These are phyloP conservation scores for Protonibea diacanthus DNA, from an alignment of 2,797 vertebrate species.

Conservation along the genomic window DNA sequence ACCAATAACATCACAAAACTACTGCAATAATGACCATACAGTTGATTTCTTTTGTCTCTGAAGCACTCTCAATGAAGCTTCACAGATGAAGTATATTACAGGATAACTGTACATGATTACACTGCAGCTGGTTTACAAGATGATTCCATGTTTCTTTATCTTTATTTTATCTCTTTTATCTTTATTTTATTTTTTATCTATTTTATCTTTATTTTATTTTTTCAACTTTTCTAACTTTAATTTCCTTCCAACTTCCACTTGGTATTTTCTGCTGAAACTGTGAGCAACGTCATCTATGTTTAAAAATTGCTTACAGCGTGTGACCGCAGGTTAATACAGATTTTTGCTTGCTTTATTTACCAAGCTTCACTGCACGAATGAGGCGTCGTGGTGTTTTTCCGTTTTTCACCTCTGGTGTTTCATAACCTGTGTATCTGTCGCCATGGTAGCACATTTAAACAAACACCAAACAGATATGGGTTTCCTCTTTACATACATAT, in stretches of 20 bases:
- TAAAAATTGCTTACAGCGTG: neutral
- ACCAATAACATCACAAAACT: neutral
- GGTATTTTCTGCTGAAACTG: neutral
- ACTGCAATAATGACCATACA: neutral
- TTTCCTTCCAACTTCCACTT: neutral
- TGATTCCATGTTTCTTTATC: neutral
- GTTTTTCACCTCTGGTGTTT: neutral
- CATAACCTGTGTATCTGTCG: neutral
- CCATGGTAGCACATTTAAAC: conserved; percentile 42
- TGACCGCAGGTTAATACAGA: neutral
- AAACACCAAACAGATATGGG: conserved; percentile 5
- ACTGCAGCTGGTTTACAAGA: neutral
- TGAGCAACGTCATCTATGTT: neutral
- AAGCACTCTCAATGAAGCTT: neutral
- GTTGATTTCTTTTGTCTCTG: neutral
- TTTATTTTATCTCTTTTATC: neutral
- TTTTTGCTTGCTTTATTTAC: neutral
- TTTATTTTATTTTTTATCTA: too few species aligned
- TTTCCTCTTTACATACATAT: neutral
- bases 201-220: neutral
- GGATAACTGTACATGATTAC: neutral
- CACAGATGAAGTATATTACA: neutral
- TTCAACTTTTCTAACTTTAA: neutral
- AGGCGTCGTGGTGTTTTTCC: conserved; percentile 10
- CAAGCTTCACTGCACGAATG: neutral